Base-by-base conservation (phyloP, 2,797 vertebrate genomes). In the Cephalopachus bancanus region DNA sequence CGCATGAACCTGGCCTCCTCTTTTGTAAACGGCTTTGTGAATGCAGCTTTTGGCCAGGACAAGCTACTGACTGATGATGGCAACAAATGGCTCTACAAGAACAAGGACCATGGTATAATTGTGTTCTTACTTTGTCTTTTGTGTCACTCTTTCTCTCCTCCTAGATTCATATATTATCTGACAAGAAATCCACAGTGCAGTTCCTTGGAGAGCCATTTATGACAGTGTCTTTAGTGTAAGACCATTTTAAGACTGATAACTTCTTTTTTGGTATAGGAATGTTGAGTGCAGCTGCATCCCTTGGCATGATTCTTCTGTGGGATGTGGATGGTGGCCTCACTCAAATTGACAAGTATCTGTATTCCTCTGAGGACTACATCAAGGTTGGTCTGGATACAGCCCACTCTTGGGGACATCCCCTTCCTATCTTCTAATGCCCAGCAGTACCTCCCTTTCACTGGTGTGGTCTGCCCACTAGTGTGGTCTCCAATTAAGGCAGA, bases 41-140 rank as follows among this genome's bases (percentile, higher is more conserved):
- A 99, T 0, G 99, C 99, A 1, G 99, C 99, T 0, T 99, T 99
- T 7, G 99, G 99, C 59, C 99, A 99, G 96, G 99, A 99, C 98
- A 99, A 99, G 98, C 99, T 99, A 89, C 99, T 99, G 97, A 99
- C 99, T 0, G 99, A 99, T 3, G 99, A 99, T 19, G 99, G 99
- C 97, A 99, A 99, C 98, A 99, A 99, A 95, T 99, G 99, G 99
- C 98, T 99, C 44, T 99, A 99, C 97, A 99, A 99, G 98, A 99
- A 99, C 98, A 99, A 99, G 97, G 99, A 99, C 97, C 99, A 99
- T 0, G 99, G 99, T 99, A 98, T 98, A 98, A 53, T 78, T 83
- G 53, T 57, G 1, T 76, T 57, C 10, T 37, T 84, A 4, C 44
- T 37, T 71, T 74, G 55, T 26, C 24, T 74, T 84, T 67, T 67